Evolutionary conservation across 2,888 invertebrate species (phyloP), one percentile per base, ranked within the genome.

Genomic region (Malthinus seriepunctatus): DNA sequence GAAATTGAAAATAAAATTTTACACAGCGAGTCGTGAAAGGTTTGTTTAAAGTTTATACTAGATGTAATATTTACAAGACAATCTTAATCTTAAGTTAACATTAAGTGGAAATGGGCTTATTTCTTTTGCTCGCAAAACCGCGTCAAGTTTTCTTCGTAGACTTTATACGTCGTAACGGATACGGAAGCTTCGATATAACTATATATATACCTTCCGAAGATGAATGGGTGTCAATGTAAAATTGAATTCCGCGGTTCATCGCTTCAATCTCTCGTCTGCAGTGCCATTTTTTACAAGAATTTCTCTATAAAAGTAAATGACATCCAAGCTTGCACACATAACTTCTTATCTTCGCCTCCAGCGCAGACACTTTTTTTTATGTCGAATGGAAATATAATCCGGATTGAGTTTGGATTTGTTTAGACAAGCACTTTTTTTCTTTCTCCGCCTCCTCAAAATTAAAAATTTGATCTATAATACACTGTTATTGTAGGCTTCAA

Each of bases 221-320:
- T 72, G 71, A 74, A 75, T 75, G 73, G 72, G 72, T 83, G 83
- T 84, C 83, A 83, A 84, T 84, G 83, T 84, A 83, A 85, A 84
- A 85, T 85, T 85, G 84, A 85, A 85, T 85, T 84, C 84, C 82
- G 83, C 82, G 84, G 84, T 84, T 83, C 84, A 84, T 84, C 84
- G 84, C 83, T 81, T 83, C 83, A 83, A 84, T 84, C 72, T 75
- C 74, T 71, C 70, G 68, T 65, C 64, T 72, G 69, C 70, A 67
- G 68, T 65, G 69, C 69, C 69, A 72, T 73, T 74, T 76, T 74
- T 75, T 74, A 69, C 67, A 69, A 63, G 70, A 71, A 72, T 72
- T 71, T 71, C 71, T 73, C 69, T 69, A 73, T 72, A 73, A 73
- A 75, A 74, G 70, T 69, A 71, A 72, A 73, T 73, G 73, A 71